Conservation (phyloP, 2,888 invertebrate genomes). For the Tinea semifulvella region DNA sequence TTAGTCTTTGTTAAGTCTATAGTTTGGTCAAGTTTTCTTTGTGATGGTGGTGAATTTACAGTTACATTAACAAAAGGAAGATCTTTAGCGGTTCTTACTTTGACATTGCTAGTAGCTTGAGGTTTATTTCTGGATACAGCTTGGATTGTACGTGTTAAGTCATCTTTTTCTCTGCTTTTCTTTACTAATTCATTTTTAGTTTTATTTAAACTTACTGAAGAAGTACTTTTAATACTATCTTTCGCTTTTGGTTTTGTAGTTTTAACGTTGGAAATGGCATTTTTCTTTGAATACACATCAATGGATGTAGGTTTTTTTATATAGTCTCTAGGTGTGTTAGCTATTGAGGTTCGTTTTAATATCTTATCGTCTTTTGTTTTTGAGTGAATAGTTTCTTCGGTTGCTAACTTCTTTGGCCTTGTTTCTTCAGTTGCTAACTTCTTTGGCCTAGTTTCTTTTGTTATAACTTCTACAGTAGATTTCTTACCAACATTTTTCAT, state of each 20-base stretch:
- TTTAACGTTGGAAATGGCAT: not conserved
- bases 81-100: conserved; percentile 22
- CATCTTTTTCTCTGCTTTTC: conserved; percentile 17
- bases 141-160: not conserved
- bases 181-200: conserved; percentile 21
- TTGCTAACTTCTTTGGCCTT: no score
- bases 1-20: not conserved
- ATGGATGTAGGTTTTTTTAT: conserved; percentile 36
- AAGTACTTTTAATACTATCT: conserved; percentile 35
- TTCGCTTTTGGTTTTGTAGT: not conserved
- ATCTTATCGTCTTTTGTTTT: not conserved
- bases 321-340: conserved; percentile 37
- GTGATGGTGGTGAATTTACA: conserved; percentile 42
- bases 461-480: no score
- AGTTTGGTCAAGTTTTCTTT: conserved; percentile 20
- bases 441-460: not conserved
- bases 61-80: conserved; percentile 35
- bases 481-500: no score
- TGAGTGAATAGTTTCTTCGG: not conserved
- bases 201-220: conserved; percentile 29
- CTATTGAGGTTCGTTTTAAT: not conserved
- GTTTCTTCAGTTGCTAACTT: not conserved
- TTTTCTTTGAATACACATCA: conserved; percentile 37
- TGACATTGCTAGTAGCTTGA: not conserved
- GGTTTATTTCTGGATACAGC: not conserved